Evolutionary conservation across 23 tunicate species (phyloP), one percentile per base, ranked within the genome.

Genomic region (Ciona savignyi): DNA sequence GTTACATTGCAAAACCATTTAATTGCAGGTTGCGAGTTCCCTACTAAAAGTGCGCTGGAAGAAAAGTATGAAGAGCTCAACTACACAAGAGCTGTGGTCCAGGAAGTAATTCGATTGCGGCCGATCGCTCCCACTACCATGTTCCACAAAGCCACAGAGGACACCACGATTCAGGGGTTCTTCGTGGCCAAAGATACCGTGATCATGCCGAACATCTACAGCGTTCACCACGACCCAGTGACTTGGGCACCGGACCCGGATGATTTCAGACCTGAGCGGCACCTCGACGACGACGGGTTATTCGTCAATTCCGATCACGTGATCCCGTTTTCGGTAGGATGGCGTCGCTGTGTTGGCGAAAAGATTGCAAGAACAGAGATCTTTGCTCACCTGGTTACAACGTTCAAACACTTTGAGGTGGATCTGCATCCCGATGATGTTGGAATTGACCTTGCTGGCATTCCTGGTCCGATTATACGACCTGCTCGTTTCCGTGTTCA

Each of bases 241-340:
- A 27, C 33, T 35, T 91, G 97, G 97, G 62, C 68, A 1, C 97
- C 87, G 0, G 97, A 91, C 33, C 76, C 83, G 6, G 91, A 85
- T 1, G 62, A 27, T 20, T 91, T 84, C 61, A 78, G 86, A 22
- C 97, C 97, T 4, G 91, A 80, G 49, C 84, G 97, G 1, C 97
- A 91, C 80, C 33, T 84, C 32, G 83, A 76, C 51, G 34, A 60
- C 11, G 24, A 71, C 32, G 97, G 97, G 71, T 51, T 51, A 30
- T 91, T 84, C 70, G 34, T 25, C 4, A 71, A 77, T 42, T 74
- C 86, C 25, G 77, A 63, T 42, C 67, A 49, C 73, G 97, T 91
- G 66, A 66, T 91, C 20, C 86, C 91, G 32, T 91, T 75, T 60
- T 62, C 80, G 3, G 23, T 80, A 4, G 97, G 97, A 0, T 42